A percentile compares a stretch with the other conserved stretches of the same genome.
These are phyloP conservation scores for Chunga burmeisteri DNA, from an alignment of 2,113 vertebrate species.

Conservation along the genomic window DNA sequence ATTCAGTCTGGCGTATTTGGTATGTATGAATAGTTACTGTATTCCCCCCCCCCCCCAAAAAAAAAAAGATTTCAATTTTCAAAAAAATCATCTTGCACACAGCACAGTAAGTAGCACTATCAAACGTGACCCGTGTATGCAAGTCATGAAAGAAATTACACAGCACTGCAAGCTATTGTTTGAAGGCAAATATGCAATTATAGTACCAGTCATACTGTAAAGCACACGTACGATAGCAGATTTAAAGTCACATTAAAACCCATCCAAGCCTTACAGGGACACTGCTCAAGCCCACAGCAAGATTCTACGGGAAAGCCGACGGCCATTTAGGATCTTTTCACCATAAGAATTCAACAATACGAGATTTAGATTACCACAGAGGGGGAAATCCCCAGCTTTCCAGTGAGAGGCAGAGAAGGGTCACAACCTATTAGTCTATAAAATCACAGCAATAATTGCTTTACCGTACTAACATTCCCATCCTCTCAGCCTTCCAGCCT, in stretches of 20 bases:
- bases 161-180: neutral
- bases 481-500: neutral
- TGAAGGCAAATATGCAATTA: neutral
- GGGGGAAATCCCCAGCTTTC: neutral
- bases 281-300: neutral
- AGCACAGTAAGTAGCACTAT: neutral
- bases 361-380: neutral
- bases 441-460: conserved; percentile 40
- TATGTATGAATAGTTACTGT: neutral
- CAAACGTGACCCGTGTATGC: neutral
- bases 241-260: neutral
- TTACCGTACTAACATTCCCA: neutral
- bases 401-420: neutral
- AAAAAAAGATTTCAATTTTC: neutral
- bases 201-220: neutral
- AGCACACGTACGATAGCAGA: neutral
- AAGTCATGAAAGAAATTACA: neutral
- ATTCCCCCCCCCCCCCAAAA: neutral
- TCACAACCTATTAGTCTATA: neutral
- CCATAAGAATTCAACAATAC: neutral
- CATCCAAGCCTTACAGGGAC: neutral
- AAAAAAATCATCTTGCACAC: neutral
- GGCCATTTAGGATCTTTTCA: neutral
- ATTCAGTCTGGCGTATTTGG: neutral
- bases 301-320: neutral